Conservation (phyloP, 2,113 vertebrate species). For the Burhinus bistriatus region DNA sequence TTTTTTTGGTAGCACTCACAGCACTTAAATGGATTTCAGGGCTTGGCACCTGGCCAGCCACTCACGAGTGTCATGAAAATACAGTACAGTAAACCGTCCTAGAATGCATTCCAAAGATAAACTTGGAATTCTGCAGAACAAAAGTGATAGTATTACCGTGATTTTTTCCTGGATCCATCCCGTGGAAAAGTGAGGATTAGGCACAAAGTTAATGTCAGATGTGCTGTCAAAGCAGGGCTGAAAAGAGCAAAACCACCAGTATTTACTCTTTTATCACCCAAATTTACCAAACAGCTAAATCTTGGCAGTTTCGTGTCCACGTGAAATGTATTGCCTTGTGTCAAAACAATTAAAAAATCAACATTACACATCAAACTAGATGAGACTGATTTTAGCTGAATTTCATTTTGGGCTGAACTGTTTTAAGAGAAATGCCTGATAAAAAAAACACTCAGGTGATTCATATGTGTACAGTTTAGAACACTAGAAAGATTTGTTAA, state of each 20-base stretch:
- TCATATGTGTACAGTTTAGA: neutral
- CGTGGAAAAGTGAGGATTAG: conserved; percentile 29
- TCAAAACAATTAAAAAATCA: neutral
- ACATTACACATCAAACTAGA: neutral
- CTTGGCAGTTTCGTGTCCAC: neutral
- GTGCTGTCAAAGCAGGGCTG: neutral
- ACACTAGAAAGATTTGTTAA: neutral
- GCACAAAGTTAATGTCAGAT: conserved; percentile 6
- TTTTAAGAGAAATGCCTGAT: neutral
- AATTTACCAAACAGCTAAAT: neutral
- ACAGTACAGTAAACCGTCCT: neutral
- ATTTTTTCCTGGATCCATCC: conserved; percentile 35
- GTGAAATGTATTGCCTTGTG: neutral
- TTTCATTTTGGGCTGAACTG: neutral
- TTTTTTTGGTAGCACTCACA: neutral
- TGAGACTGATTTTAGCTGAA: neutral
- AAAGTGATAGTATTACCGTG: conserved; percentile 28
- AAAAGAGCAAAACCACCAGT: neutral
- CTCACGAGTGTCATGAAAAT: conserved; percentile 6
- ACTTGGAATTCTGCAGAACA: conserved; percentile 9
- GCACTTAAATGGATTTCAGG: neutral
- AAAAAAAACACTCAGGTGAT: neutral
- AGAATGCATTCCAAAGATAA: conserved; percentile 23
- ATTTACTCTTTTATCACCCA: neutral
- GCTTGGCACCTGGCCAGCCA: neutral